Evolutionary conservation across 2,113 vertebrate genomes (phyloP), one percentile per base, ranked within the genome.

Genomic region (Danio rerio): DNA sequence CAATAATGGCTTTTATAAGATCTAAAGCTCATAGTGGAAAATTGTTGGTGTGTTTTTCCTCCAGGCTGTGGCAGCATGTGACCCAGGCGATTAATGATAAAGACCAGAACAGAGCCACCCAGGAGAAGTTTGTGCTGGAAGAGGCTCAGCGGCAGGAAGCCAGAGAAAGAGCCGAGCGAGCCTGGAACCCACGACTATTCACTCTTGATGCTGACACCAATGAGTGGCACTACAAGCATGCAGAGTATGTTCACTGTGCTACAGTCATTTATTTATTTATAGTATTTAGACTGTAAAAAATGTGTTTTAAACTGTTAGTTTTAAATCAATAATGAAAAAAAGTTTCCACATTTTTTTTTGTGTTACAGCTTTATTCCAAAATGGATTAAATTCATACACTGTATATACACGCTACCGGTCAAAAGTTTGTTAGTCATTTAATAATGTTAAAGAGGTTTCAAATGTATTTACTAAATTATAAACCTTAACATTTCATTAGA

Each of bases 41-140:
- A 12, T 16, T 11, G 11, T 59, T 3, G 43, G n/a, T 18, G 12
- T 9, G 12, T 80, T 74, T 31, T 82, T 56, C 58, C 0, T 84
- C 20, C 87, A 99, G 97, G 88, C 94, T 99, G 79, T 99, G 98
- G 98, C 96, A 93, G 88, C 95, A 95, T 0, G 98, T 99, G 88
- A 97, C 96, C 83, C 95, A 89, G 65, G 97, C 98, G 84, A 99
- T 99, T 85, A 61, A 87, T 69, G 94, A 95, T 61, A 95, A 94
- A 0, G 97, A 99, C 91, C 97, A 99, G 85, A 81, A 95, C 83
- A 93, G 87, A 81, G 98, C 98, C 2, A 98, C 97, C 0, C 95
- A 96, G 89, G 97, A 99, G 77, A 99, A 99, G 88, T 96, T 92
- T 80, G 90, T 94, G 0, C 88, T 99, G 85, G 98, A 99, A 87